Percentiles rank a stretch among this genome's conserved stretches.
phyloP scores from a whole-genome alignment of 2,797 vertebrate species.

The Platyrinchus mystaceus region DNA sequence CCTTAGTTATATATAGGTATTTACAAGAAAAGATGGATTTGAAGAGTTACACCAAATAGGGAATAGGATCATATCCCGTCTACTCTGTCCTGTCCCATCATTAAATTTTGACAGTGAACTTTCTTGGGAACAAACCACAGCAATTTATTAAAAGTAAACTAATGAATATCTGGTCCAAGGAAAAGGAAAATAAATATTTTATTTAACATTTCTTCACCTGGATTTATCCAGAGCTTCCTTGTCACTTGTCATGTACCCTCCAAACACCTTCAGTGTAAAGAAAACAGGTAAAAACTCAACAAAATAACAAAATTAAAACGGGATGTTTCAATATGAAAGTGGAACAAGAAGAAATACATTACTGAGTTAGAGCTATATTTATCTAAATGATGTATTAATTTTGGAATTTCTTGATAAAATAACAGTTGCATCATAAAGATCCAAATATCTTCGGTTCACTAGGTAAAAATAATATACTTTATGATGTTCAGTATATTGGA shows the following conservation, averaged over 20 bases:
- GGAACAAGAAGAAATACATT: neutral
- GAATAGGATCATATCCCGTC: fast-evolving
- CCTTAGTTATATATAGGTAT: neutral
- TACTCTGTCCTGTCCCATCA: neutral
- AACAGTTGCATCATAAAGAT: neutral
- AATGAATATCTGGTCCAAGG: neutral
- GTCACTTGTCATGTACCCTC: neutral
- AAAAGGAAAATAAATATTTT: neutral
- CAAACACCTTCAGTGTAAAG: neutral
- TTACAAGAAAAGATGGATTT: neutral
- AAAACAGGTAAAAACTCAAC: neutral
- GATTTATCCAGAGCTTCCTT: neutral
- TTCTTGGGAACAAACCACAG: neutral
- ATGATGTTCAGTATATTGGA: neutral
- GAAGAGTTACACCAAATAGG: neutral
- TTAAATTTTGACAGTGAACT: neutral
- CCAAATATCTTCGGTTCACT: neutral
- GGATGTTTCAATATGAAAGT: neutral
- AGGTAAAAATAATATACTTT: neutral
- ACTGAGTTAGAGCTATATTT: neutral
- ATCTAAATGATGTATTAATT: neutral
- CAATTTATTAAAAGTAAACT: neutral
- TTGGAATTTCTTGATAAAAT: neutral
- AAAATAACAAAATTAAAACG: neutral
- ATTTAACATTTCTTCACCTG: neutral